Evolutionary conservation across 2,797 vertebrate species (phyloP), one percentile per base, ranked within the genome.

Genomic region (Pseudocheirus occidentalis): DNA sequence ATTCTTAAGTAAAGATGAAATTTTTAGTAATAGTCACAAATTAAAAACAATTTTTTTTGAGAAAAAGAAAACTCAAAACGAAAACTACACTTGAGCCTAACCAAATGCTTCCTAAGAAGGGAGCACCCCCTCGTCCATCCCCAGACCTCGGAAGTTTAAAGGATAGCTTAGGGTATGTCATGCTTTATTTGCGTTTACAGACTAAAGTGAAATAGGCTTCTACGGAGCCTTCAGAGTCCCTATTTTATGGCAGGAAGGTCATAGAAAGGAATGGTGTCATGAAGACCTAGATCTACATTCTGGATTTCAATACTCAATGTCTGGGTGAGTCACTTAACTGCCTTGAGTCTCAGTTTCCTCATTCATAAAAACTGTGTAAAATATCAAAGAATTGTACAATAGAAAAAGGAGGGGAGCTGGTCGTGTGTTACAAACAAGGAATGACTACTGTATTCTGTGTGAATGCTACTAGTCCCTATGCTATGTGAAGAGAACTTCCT

Each of bases 71-170:
- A 81, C 18, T 81, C 40, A 46, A 81, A 81, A 81, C 46, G 40
- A 81, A 46, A 81, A 46, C 13, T 46, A 46, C 18, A 27, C 6
- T 0, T 24, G 73, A 46, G 7, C 40, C 73, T 81, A 46, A 73
- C 46, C 21, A 81, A 81, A 81, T 81, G 40, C 21, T 81, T 81
- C n/a, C 1, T 81, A 46, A 81, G 40, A 21, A 46, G 2, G 66
- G 73, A n/a, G 16, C 4, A 34, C 1, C 11, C 4, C 24, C 6
- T 31, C 1, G 0, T 0, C 18, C 14, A 3, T 3, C 62, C 34
- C 34, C 5, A n/a, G 46, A 81, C 40, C 40, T 24, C 10, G 27
- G 18, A 46, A 81, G 73, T 81, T 46, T 46, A 73, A 18, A 73
- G 59, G 21, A 40, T 18, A 16, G 16, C 28, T 73, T 73, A 18